Evolutionary conservation across 1,140 invertebrate genomes (phyloP).

Genomic region (Arion vulgaris): DNA sequence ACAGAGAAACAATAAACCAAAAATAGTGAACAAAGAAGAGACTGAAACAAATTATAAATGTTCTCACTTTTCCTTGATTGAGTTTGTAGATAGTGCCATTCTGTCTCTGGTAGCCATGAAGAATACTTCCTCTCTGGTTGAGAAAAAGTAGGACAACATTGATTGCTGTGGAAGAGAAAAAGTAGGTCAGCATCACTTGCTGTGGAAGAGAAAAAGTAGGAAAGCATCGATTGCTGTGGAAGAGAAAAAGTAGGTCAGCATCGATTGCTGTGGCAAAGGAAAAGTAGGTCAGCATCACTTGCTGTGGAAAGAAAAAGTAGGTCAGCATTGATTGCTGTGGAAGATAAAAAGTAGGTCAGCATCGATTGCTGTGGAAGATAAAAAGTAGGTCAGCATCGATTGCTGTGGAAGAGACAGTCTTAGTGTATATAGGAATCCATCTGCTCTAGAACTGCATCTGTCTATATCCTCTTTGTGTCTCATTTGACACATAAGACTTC

Average conservation of each 20-base stretch:
- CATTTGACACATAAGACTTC: too few relatives aligned
- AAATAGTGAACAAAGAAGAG: too few relatives aligned
- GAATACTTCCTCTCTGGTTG: conserved; percentile 71
- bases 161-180: conserved; percentile 47
- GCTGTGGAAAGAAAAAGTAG: conserved; percentile 71
- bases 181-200: conserved; percentile 70
- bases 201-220: too few relatives aligned
- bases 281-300: conserved; percentile 71
- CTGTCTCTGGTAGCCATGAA: conserved; percentile 71
- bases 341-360: conserved; percentile 65
- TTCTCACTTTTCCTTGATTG: conserved; percentile 71
- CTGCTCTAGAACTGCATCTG: too few relatives aligned
- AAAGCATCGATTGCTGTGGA: conserved; percentile 69
- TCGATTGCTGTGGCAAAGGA: too few relatives aligned
- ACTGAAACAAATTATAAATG: not conserved
- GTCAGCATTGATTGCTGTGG: conserved; percentile 61
- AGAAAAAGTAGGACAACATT: conserved; percentile 71
- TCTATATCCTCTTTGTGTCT: too few relatives aligned
- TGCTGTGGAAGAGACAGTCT: too few relatives aligned
- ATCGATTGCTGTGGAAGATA: too few relatives aligned
- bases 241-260: conserved; percentile 71
- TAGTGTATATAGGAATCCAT: too few relatives aligned
- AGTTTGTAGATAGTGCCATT: conserved; percentile 69
- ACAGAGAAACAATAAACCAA: too few relatives aligned
- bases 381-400: conserved; percentile 71